phyloP scores from a whole-genome alignment of 2,888 invertebrate genomes.

The Spicauda simplicius region DNA sequence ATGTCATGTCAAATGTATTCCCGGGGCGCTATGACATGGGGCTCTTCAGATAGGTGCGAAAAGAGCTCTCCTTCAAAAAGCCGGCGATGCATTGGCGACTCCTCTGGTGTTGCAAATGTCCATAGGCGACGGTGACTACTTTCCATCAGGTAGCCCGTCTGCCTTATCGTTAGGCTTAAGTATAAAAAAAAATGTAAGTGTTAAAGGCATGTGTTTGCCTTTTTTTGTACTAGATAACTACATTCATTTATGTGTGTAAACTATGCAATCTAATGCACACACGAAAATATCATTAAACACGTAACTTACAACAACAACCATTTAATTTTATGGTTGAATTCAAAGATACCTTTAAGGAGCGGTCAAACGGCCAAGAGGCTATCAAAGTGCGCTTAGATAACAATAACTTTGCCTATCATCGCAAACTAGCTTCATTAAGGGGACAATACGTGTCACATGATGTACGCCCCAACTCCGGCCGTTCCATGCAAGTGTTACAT shows the following conservation, averaged over 20 bases:
- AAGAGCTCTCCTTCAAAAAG: no score
- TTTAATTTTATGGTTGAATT: constrained; percentile 61
- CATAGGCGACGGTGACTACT: no score
- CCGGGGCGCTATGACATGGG: no score
- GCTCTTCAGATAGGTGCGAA: no score
- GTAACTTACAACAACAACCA: neutral
- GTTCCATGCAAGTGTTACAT: constrained; percentile 78
- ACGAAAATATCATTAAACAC: neutral
- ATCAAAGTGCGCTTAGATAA: constrained; percentile 77
- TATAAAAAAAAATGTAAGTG: no score
- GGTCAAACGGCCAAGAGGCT: constrained; percentile 68
- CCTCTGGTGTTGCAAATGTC: no score
- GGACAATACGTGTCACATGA: constrained; percentile 75
- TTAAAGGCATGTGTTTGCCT: no score
- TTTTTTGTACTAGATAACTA: no score
- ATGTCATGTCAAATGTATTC: no score
- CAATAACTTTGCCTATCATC: constrained; percentile 71
- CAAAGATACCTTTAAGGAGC: constrained; percentile 59
- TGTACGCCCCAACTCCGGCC: constrained; percentile 70
- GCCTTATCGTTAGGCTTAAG: no score
- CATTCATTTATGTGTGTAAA: neutral
- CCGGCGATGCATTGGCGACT: no score
- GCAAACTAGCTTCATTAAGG: constrained; percentile 80
- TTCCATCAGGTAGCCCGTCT: no score
- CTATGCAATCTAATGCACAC: neutral